Evolutionary conservation across 2,113 vertebrate genomes (phyloP).

Genomic region (Junco hyemalis): DNA sequence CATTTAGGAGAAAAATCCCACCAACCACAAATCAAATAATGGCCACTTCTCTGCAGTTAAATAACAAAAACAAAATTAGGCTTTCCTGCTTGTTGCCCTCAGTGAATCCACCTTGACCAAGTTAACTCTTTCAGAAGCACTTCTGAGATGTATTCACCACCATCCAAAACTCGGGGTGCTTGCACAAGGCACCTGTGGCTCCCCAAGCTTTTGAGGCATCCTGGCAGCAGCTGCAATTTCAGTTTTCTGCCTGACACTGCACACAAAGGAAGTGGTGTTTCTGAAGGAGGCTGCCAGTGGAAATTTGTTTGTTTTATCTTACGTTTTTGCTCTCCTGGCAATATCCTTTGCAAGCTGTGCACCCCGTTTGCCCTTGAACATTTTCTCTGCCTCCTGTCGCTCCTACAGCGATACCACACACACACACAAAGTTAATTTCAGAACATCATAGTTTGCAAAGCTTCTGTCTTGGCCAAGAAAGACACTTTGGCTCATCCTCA

Average conservation of each 20-base stretch:
- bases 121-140: neutral
- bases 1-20: neutral
- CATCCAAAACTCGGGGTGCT: conserved; percentile 13
- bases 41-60: neutral
- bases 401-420: conserved; percentile 93
- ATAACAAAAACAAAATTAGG: neutral
- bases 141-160: conserved; percentile 23
- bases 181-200: neutral
- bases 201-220: neutral
- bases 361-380: conserved; percentile 99
- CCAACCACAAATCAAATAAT: neutral
- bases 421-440: conserved; percentile 87
- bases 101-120: neutral
- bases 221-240: neutral
- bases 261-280: conserved; percentile 72
- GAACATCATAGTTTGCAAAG: conserved; percentile 63
- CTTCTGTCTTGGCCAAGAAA: conserved; percentile 61
- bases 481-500: conserved; percentile 3
- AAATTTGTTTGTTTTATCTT: conserved; percentile 81
- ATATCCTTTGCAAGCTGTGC: conserved; percentile 99
- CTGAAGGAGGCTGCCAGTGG: conserved; percentile 81
- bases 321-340: conserved; percentile 99
- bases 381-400: conserved; percentile 99
- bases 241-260: neutral
- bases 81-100: neutral